Base-by-base conservation (phyloP, 2,797 vertebrate genomes). In the Amphiprion clarkii region DNA sequence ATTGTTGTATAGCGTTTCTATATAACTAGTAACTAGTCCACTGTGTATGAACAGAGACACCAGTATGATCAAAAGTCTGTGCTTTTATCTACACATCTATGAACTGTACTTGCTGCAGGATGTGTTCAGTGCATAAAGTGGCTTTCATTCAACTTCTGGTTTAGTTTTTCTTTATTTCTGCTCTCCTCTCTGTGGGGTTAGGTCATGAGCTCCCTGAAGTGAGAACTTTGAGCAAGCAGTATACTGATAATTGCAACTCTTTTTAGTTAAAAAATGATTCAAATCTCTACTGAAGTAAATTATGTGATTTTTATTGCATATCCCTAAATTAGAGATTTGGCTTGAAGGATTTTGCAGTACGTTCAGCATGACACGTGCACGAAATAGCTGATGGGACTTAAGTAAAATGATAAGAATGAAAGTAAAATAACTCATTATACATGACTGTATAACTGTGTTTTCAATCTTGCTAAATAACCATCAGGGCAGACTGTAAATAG, bases 61-160 rank as follows among this genome's bases (percentile, higher is more conserved):
- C 67, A 76, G 48, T 80, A 42, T 77, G n/a, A 82, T 12, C 65
- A 65, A 39, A 63, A 46, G 39, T 78, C 14, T 62, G 83, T 95
- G 93, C 94, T 93, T 92, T 87, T 83, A 88, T 92, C 88, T 94
- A 90, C 90, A 88, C 90, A 93, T 95, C 89, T 89, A 93, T 89
- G 92, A 95, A 91, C 70, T 85, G 84, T 90, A 84, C 88, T 92
- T 93, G 92, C 89, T 70, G 64, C 67, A 65, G 56, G 2, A 82
- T 87, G 88, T 94, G 89, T 89, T 89, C 88, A 93, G 89, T 87
- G 94, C 94, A 96, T 94, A 94, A 95, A 95, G 82, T 79, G 78
- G 77, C 89, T 90, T 93, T 89, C 87, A 75, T 89, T 73, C 21
- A 74, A 52, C 29, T 76, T 4, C 27, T 36, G 2, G 4, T 73